phyloP scores from a whole-genome alignment of 1,140 invertebrate genomes.

The Drosophila virilis region DNA sequence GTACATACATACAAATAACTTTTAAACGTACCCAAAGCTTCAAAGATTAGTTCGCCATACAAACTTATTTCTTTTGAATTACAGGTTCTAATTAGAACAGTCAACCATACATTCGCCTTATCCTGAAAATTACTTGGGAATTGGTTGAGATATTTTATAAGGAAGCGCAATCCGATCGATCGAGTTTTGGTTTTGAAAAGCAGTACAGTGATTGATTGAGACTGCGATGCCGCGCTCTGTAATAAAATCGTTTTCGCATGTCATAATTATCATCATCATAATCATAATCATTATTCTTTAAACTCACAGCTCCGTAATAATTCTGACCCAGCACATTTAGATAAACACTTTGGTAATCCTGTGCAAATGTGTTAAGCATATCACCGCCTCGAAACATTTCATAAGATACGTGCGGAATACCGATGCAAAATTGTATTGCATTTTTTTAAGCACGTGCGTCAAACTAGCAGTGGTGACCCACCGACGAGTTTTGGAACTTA shows the following conservation, averaged over 20 bases:
- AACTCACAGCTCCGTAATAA: conserved; percentile 16
- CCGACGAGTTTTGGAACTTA: too few species aligned
- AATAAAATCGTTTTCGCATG: not conserved
- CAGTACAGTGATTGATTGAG: conserved; percentile 13
- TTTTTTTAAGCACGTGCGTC: too few species aligned
- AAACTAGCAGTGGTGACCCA: too few species aligned
- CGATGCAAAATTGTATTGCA: not conserved
- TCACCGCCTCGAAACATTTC: conserved; percentile 22
- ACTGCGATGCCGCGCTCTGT: conserved; percentile 18
- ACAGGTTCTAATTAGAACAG: conserved; percentile 37
- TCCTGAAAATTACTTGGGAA: conserved; percentile 10
- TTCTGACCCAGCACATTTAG: conserved; percentile 13
- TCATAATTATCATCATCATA: too few species aligned
- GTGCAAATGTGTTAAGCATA: conserved; percentile 16
- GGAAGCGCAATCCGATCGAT: conserved; percentile 42
- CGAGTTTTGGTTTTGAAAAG: conserved; percentile 34
- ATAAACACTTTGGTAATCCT: conserved; percentile 13
- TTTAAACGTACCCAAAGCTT: conserved; percentile 42
- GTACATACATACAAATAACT: too few species aligned
- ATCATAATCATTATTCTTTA: not conserved
- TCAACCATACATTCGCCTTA: conserved; percentile 37
- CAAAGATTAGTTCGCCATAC: conserved; percentile 50
- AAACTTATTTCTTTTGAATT: conserved; percentile 32
- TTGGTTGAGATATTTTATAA: conserved; percentile 46
- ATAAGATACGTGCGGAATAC: conserved; percentile 30